Base-by-base conservation (phyloP, 2,797 vertebrate species). In the Hyperoplus lanceolatus region DNA sequence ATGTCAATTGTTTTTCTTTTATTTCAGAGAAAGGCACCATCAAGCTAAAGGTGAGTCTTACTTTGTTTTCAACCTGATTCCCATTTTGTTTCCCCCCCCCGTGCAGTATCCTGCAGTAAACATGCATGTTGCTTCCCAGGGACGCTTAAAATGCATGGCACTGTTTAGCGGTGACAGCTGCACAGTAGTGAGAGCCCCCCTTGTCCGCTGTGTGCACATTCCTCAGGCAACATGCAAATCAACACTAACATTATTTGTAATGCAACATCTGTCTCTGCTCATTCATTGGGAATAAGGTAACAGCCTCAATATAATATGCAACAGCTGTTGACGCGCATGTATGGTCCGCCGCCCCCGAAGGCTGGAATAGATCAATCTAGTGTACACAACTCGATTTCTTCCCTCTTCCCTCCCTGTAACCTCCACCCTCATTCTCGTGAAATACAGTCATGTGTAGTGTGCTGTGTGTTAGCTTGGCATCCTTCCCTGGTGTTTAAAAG, bases 21-120 rank as follows among this genome's bases (percentile, higher is more conserved):
- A 4, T 91, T 96, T 88, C 87, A 98, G 97, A 97, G 90, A 99
- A 98, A 96, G 97, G 97, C 84, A 96, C 94, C 60, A 90, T 98
- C 87, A 97, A 96, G 80, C 89, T 99, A 76, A 96, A 98, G 97
- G 97, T 98, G 90, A 96, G 97, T 87, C 42, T 18, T 18, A 51
- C 45, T 58, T n/a, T 41, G 46, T 66, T 43, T 66, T 51, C 50
- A 8, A n/a, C 75, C 46, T 18, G 18, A 59, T 70, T 50, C 58
- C 46, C 57, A 7, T 75, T 29, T 63, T 66, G 67, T 70, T 70
- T 65, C 41, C 70, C 59, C 55, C 29, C 29, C 29, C 29, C 29
- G 29, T 48, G 48, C 70, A 13, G 46, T 42, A 63, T 72, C 68
- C 36, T 55, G 10, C 65, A 53, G 48, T 64, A 5, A 29, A 29